These are phyloP conservation scores for Todiramphus chloris DNA, from an alignment of 2,113 vertebrate species.

Conservation along the genomic window DNA sequence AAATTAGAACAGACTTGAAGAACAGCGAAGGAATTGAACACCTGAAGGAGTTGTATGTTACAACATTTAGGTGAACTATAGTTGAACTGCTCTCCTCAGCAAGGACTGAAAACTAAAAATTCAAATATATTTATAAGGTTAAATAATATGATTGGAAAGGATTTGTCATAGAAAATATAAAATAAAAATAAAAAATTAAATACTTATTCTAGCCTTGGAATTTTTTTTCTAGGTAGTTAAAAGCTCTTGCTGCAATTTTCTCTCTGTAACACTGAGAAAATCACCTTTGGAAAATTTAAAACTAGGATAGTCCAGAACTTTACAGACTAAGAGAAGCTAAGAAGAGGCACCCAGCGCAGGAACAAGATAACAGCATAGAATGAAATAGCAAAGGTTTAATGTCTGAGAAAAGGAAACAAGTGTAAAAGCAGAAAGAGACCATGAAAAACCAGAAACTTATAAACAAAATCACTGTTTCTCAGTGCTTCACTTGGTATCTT, in stretches of 20 bases:
- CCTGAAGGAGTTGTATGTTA: background rate
- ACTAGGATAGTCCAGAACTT: background rate
- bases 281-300: background rate
- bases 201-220: no score
- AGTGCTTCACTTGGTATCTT: background rate
- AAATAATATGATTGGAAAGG: background rate
- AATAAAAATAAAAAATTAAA: background rate
- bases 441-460: background rate
- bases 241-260: background rate
- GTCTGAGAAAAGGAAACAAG: background rate
- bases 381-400: background rate
- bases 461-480: background rate
- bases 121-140: background rate
- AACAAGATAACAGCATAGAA: background rate
- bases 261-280: background rate
- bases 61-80: background rate
- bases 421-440: background rate
- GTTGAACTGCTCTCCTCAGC: background rate
- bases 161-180: background rate
- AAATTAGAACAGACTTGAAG: background rate
- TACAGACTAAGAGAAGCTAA: background rate
- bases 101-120: background rate
- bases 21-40: background rate
- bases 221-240: background rate
- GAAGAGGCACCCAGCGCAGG: background rate